Conservation (phyloP, 2,888 invertebrate genomes). For the Bimastos eiseni region DNA sequence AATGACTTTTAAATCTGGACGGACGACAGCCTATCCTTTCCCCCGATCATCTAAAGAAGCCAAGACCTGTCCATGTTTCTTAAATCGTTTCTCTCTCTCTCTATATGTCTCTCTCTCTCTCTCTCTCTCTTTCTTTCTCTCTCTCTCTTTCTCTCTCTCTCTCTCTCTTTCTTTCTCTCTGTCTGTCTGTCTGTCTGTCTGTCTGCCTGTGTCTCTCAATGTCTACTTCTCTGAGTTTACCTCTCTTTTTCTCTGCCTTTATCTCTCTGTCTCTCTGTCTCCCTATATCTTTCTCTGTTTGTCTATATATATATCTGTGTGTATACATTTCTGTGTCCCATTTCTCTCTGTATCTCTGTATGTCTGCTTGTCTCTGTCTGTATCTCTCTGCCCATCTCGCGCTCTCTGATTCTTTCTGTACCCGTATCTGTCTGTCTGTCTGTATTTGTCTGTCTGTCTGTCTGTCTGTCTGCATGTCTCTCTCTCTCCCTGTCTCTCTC, state of each 20-base stretch:
- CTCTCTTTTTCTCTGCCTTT: too few species aligned
- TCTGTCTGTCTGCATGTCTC: neutral
- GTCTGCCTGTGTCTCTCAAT: too few species aligned
- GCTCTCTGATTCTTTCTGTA: neutral
- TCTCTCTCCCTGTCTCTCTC: neutral
- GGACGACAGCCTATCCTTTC: neutral
- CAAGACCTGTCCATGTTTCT: neutral
- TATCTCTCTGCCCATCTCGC: neutral
- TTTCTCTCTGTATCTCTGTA: neutral
- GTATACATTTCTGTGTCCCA: too few species aligned
- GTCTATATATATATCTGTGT: too few species aligned
- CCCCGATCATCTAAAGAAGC: neutral
- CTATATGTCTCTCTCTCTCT: neutral
- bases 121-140: too few species aligned
- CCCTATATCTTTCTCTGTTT: too few species aligned
- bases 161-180: too few species aligned
- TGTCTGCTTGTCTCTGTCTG: neutral
- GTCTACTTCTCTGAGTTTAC: too few species aligned
- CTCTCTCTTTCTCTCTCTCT: too few species aligned
- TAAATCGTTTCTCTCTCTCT: neutral
- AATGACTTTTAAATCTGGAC: constrained; percentile 4
- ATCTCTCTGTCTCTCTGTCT: too few species aligned
- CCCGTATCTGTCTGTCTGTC: too few species aligned
- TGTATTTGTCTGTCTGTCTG: neutral
- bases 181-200: too few species aligned